phyloP scores from a whole-genome alignment of 2,113 vertebrate species.

The Bufo gargarizans region DNA sequence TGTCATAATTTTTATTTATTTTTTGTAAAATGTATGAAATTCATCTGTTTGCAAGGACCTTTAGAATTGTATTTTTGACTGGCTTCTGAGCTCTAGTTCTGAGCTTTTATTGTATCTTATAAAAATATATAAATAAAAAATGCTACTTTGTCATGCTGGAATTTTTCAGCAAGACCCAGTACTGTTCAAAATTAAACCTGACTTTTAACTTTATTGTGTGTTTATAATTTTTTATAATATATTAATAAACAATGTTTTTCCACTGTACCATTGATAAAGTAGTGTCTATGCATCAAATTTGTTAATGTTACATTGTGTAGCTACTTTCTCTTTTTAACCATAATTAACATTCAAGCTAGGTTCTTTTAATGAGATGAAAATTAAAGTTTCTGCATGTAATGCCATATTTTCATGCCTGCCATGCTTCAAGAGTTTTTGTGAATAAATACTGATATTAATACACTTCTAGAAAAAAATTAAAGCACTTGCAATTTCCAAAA shows the following conservation, averaged over 20 bases:
- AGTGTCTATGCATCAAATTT: constrained; percentile 6
- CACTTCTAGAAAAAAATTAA: constrained; percentile 71
- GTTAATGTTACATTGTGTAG: constrained; percentile 40
- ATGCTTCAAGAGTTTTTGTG: constrained; percentile 71
- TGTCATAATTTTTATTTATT: neutral
- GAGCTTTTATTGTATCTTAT: neutral
- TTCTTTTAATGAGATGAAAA: constrained; percentile 83
- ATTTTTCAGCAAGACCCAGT: neutral
- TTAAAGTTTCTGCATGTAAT: constrained; percentile 81
- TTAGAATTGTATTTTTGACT: neutral
- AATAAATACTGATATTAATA: constrained; percentile 82
- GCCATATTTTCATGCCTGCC: constrained; percentile 74
- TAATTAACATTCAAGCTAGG: constrained; percentile 73
- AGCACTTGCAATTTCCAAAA: neutral
- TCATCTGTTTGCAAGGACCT: neutral
- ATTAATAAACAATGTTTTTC: neutral
- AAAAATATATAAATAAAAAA: neutral
- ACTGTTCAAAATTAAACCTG: neutral
- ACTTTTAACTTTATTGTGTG: neutral
- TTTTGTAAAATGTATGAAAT: neutral
- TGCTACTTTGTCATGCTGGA: neutral
- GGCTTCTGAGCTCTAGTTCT: neutral
- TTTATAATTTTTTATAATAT: neutral
- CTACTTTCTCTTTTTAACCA: constrained; percentile 60
- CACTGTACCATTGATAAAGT: neutral